Base-by-base conservation (phyloP, 1,140 invertebrate species). In the Whitmania pigra region DNA sequence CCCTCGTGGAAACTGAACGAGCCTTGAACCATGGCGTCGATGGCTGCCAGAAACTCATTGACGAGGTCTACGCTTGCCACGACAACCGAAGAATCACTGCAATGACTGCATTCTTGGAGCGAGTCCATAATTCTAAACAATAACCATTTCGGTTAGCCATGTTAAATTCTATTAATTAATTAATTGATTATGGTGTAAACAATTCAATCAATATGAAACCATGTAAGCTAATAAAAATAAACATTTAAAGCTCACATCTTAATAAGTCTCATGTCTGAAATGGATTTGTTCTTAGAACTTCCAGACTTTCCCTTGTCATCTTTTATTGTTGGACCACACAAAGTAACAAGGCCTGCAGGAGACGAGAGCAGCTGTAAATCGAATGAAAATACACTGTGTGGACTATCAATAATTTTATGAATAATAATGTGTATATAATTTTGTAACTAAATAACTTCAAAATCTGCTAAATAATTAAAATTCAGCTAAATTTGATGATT, bases 51-150 rank as follows among this genome's bases (percentile, higher is more conserved):
- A 75, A 96, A 85, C 0, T 89, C 87, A 7, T 90, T 88, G 22
- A 94, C 88, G 78, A 92, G 93, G 71, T 88, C 88, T 0, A 94
- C 89, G 78, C 89, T 89, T 0, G 89, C 88, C 71, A 88, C 86
- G 53, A 91, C 84, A 20, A 91, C 87, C 69, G 87, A 84, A n/a
- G 89, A 85, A 60, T 89, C 87, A 74, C 80, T 85, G 74, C 84
- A 85, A 75, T 87, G 87, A 55, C 88, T 87, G 76, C 88, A 89
- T 81, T 96, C 91, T 82, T 93, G 90, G 76, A 94, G 88, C 4
- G 90, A 90, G 79, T 95, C 92, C 86, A 94, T 90, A 74, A 92
- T 87, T 73, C 92, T 94, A 79, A 31, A 31, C 22, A 31, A 68
- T 9, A 31, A 15, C 0, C 22, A n/a, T 31, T 22, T 29, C 27